phyloP scores from a whole-genome alignment of 2,888 invertebrate species.

The Mamestra brassicae region DNA sequence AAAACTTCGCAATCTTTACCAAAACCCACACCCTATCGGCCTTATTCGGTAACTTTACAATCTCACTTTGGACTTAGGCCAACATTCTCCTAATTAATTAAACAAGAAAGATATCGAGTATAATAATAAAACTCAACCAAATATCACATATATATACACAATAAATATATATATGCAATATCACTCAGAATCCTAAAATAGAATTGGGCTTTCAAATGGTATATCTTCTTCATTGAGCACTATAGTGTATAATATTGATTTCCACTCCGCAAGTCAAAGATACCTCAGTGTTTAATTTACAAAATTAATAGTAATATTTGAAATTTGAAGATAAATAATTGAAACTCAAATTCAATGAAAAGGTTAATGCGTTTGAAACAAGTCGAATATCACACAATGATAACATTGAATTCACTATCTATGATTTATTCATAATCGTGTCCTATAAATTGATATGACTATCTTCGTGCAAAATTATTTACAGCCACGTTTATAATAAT shows the following conservation, averaged over 20 bases:
- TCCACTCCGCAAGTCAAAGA: conserved; percentile 41
- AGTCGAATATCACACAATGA: conserved; percentile 26
- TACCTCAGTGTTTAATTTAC: conserved; percentile 30
- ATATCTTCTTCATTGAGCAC: not conserved
- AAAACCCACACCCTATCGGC: conserved; percentile 13
- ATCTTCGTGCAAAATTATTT: conserved; percentile 83
- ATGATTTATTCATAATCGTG: conserved; percentile 65
- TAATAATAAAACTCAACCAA: conserved; percentile 33
- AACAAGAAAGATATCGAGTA: conserved; percentile 36
- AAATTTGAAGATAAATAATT: conserved; percentile 37
- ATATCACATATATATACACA: not conserved
- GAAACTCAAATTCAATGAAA: conserved; percentile 29
- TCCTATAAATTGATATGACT: conserved; percentile 82
- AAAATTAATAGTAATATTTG: conserved; percentile 42
- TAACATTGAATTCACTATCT: conserved; percentile 47
- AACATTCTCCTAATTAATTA: conserved; percentile 33
- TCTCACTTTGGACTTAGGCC: conserved; percentile 36
- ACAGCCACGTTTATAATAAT: conserved; percentile 74
- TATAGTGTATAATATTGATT: conserved; percentile 49
- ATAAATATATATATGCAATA: not conserved
- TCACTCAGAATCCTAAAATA: conserved; percentile 1
- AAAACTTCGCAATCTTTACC: conserved; percentile 6
- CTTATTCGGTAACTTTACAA: conserved; percentile 42
- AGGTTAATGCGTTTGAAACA: conserved; percentile 10
- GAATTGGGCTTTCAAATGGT: conserved; percentile 29